Evolutionary conservation across 2,888 invertebrate species (phyloP).

Genomic region (Agrotis puta): DNA sequence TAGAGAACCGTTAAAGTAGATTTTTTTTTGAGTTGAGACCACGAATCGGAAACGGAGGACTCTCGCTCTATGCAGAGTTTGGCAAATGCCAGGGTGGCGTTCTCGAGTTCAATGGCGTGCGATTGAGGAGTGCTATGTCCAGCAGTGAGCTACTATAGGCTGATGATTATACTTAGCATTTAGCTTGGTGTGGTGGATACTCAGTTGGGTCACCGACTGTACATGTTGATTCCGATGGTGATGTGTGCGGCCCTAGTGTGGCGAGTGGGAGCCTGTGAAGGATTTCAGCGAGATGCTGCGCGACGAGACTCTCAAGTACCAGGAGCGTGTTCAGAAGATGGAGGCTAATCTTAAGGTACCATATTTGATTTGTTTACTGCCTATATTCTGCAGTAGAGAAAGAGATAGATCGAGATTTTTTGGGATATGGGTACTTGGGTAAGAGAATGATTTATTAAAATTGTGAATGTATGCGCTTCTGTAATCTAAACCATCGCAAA

Average conservation of each 20-base stretch:
- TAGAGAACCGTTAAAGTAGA: neutral
- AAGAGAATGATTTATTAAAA: too few relatives aligned
- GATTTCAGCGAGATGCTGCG: conserved; percentile 72
- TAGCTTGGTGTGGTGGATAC: neutral
- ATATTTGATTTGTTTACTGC: neutral
- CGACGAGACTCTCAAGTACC: conserved; percentile 72
- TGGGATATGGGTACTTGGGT: too few relatives aligned
- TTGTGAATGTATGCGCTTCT: too few relatives aligned
- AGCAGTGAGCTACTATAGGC: neutral
- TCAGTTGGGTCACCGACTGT: conserved; percentile 20
- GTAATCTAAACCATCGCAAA: too few relatives aligned
- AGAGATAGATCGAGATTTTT: too few relatives aligned
- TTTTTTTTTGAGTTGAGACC: too few relatives aligned
- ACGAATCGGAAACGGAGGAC: too few relatives aligned
- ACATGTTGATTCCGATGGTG: conserved; percentile 36
- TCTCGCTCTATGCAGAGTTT: neutral
- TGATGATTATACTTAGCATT: neutral
- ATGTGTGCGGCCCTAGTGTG: conserved; percentile 72
- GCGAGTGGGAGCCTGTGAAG: conserved; percentile 82
- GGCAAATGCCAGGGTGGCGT: neutral
- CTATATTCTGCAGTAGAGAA: too few relatives aligned
- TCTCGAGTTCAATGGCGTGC: neutral
- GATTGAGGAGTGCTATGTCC: neutral
- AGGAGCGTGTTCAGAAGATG: conserved; percentile 78
- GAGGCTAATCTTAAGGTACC: conserved; percentile 78